phyloP scores from a whole-genome alignment of 2,797 vertebrate genomes.

The Thripadectes ignobilis region DNA sequence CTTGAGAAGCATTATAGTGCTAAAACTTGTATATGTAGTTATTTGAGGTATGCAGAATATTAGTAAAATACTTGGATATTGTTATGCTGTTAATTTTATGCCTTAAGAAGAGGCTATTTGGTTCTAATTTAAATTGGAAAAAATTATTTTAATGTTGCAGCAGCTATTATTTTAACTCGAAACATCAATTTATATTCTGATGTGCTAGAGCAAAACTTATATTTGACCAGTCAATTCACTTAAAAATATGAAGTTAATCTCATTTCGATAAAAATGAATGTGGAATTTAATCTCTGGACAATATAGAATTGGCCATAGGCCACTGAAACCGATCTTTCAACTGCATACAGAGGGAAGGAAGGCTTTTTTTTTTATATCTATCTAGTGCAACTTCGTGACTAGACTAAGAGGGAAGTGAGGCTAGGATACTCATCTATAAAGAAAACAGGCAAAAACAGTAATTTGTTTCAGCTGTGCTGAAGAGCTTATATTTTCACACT shows the following conservation, averaged over 20 bases:
- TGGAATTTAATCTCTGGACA: background rate
- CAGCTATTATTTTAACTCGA: background rate
- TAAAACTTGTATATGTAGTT: background rate
- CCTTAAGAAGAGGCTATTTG: background rate
- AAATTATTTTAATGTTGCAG: background rate
- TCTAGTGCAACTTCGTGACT: background rate
- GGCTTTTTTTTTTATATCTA: background rate
- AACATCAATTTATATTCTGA: background rate
- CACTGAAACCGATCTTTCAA: background rate
- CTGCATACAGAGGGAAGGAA: background rate
- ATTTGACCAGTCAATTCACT: background rate
- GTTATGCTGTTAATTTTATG: background rate
- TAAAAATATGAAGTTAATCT: background rate
- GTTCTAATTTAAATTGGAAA: background rate
- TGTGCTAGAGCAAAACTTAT: background rate
- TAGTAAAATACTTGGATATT: background rate
- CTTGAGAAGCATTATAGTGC: background rate
- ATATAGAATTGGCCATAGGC: background rate
- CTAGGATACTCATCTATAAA: background rate
- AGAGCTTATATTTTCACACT: background rate
- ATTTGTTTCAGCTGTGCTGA: background rate
- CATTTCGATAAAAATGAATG: background rate
- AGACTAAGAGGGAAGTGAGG: background rate
- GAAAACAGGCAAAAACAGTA: background rate
- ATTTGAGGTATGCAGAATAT: background rate